Base-by-base conservation (phyloP, 2,888 invertebrate genomes). In the Drosophila robusta region DNA sequence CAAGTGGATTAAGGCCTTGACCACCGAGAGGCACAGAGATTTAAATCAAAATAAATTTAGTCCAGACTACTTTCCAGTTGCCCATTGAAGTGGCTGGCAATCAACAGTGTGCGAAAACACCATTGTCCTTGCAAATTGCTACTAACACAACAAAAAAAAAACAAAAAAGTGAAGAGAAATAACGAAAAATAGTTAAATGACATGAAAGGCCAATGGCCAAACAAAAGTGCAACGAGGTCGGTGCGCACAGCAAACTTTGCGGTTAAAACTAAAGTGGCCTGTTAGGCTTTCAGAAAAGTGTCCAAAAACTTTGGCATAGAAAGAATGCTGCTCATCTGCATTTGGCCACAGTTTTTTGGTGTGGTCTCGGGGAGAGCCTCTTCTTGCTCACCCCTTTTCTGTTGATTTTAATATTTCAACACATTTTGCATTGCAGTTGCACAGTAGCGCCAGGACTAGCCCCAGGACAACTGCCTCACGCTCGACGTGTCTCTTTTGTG, bases 221-320 rank as follows among this genome's bases (percentile, higher is more conserved):
- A 72, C 78, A 83, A 80, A 86, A 88, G 86, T 87, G 88, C 88
- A 86, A 68, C 71, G 83, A 82, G 69, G 85, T 87, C 63, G 69
- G 45, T 50, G 57, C 60, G 65, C 46, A 81, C 49, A 69, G 75
- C 79, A 88, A 88, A 89, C 76, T 88, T 84, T 84, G 84, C 62
- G 83, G 83, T 78, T 80, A 76, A 78, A 80, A 87, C 72, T 87
- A 81, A 89, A 83, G 88, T 83, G 88, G 88, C 83, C 83, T 80
- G 75, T 83, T 83, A 88, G 85, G 80, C 80, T 82, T 85, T 85
- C 82, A 79, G 41, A 71, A 88, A 88, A 86, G 71, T 88, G 80
- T 81, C 80, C 80, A 66, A 84, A 81, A 84, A 80, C 78, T 86
- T 76, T 83, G 63, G 47, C 66, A 66, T 64, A 65, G 74, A 80